These are phyloP conservation scores for Oscheius myriophilus DNA, from an alignment of 2,888 invertebrate genomes.

Conservation along the genomic window DNA sequence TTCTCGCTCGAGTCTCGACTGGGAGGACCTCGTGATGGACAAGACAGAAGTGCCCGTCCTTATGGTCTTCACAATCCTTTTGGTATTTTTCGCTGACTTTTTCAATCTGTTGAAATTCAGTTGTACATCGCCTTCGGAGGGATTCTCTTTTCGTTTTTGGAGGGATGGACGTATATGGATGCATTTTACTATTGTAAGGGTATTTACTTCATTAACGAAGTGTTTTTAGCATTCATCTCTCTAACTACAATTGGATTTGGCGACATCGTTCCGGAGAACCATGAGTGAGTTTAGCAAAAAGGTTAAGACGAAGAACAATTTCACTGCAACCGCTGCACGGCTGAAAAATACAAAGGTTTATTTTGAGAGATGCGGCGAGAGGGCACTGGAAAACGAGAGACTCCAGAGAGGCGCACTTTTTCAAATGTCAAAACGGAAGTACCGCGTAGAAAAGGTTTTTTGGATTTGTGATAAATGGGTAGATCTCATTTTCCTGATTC, in stretches of 20 bases:
- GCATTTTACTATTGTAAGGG: constrained; percentile 74
- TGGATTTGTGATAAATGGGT: too few relatives aligned
- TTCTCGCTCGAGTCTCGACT: constrained; percentile 38
- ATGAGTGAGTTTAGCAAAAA: constrained; percentile 61
- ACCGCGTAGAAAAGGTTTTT: too few relatives aligned
- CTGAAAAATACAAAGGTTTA: too few relatives aligned
- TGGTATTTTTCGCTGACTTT: constrained; percentile 44
- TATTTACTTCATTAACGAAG: not conserved
- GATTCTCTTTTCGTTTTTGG: constrained; percentile 71
- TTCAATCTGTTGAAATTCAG: constrained; percentile 28
- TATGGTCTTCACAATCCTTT: constrained; percentile 70
- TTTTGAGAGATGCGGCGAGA: too few relatives aligned
- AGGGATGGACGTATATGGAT: constrained; percentile 74
- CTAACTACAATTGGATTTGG: constrained; percentile 70
- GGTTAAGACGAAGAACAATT: too few relatives aligned
- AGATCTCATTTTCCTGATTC: too few relatives aligned
- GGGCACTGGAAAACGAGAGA: too few relatives aligned
- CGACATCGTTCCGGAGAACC: constrained; percentile 67
- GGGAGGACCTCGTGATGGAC: constrained; percentile 53
- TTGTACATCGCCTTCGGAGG: constrained; percentile 72
- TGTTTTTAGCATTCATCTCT: constrained; percentile 66
- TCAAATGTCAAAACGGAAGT: too few relatives aligned
- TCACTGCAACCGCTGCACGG: too few relatives aligned
- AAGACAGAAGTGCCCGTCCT: constrained; percentile 69
- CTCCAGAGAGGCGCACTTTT: too few relatives aligned